Evolutionary conservation across 2,797 vertebrate species (phyloP).

Genomic region (Carapus acus): DNA sequence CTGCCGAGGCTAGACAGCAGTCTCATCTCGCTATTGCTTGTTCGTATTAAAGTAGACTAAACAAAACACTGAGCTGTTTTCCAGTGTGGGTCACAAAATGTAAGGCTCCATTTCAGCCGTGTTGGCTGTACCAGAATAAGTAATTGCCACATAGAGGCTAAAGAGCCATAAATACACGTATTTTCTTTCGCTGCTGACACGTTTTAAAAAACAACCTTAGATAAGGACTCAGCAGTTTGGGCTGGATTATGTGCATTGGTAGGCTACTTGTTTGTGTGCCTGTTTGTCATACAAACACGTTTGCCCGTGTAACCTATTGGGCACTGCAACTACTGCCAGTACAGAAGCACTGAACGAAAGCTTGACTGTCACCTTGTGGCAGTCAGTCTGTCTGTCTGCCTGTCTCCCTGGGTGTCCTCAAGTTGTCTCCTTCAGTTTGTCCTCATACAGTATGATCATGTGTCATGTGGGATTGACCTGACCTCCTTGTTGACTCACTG

Average conservation of each 20-base stretch:
- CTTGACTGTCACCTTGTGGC: constrained; percentile 47
- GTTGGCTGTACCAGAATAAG: too few species aligned
- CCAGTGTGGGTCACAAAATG: too few species aligned
- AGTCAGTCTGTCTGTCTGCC: constrained; percentile 22
- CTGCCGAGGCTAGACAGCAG: too few species aligned
- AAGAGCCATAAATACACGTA: too few species aligned
- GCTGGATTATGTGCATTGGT: constrained; percentile 8
- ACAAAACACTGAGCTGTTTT: too few species aligned
- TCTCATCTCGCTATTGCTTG: too few species aligned
- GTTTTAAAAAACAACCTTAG: constrained; percentile 17
- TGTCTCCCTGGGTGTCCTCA: constrained; percentile 8
- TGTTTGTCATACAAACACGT: constrained; percentile 15
- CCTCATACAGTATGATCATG: not conserved
- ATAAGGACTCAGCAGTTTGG: constrained; percentile 10
- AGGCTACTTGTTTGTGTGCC: constrained; percentile 20
- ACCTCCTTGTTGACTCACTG: not conserved
- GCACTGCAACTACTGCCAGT: constrained; percentile 39
- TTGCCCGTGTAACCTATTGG: constrained; percentile 35
- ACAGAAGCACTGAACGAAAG: constrained; percentile 19
- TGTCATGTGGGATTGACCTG: not conserved
- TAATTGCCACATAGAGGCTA: too few species aligned
- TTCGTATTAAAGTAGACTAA: too few species aligned
- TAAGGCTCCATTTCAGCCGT: too few species aligned
- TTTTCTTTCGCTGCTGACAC: not conserved
- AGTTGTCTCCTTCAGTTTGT: not conserved